Base-by-base conservation (phyloP, 2,888 invertebrate genomes). In the Pachliopta kotzebuea region DNA sequence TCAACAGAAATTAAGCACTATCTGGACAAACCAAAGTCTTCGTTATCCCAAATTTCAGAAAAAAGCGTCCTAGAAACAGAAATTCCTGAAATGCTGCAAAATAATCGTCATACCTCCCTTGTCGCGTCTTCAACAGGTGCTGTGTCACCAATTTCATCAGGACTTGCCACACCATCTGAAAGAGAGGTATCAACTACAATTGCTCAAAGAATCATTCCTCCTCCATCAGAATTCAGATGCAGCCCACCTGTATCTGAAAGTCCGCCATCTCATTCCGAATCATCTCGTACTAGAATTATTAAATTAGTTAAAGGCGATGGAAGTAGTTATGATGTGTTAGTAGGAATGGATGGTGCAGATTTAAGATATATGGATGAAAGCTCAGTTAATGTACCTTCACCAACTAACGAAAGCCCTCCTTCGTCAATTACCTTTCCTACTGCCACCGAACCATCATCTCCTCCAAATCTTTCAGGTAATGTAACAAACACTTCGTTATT, bases 291-390 rank as follows among this genome's bases (percentile, higher is more conserved):
- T 59, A 88, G 88, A 76, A 93, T 93, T 69, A 85, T 94, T 63
- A 83, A 84, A 70, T 88, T 93, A 56, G 86, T 93, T n/a, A 93
- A 93, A 76, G 92, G 93, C 61, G 89, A 93, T 67, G 92, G 92
- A 63, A 91, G 92, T 59, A 94, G 95, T 49, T 96, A 95, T 76
- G 97, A 97, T 80, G 93, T 96, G 67, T 90, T 97, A 67, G 93
- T 95, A 23, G 95, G 95, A 59, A 92, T 97, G 85, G 97, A 97
- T 79, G 96, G 95, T 67, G 96, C 96, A n/a, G 97, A 98, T 84
- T 88, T 98, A 62, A 94, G 96, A 56, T 98, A 94, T 83, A 97
- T 98, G 97, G 98, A 98, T 80, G 97, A 98, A 80, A 97, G 97
- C 83, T 97, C 97, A 31, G 94, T 97, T 54, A 95, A 95, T 71